Percentiles rank a stretch among this genome's conserved stretches.
These are phyloP conservation scores for Xestia sexstrigata DNA, from an alignment of 2,888 invertebrate species.

Conservation along the genomic window DNA sequence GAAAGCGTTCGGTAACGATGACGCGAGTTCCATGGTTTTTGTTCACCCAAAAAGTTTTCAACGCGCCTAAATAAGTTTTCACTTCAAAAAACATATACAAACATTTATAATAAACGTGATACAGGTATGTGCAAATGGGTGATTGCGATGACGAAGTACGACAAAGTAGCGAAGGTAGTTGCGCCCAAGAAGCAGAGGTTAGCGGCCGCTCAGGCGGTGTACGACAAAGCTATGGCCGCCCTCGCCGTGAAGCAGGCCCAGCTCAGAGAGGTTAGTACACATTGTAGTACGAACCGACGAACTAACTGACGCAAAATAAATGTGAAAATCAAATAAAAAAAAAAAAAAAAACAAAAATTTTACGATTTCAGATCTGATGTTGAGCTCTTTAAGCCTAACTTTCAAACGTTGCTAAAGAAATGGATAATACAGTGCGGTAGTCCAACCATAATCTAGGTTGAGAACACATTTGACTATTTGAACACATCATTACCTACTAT, in stretches of 20 bases:
- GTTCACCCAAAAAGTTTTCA: too few species aligned
- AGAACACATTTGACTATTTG: neutral
- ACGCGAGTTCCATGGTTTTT: too few species aligned
- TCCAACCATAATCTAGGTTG: neutral
- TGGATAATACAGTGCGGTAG: slow-evolving; percentile 1
- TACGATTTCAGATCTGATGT: neutral
- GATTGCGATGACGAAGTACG: slow-evolving; percentile 98
- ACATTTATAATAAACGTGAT: neutral
- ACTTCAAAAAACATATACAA: too few species aligned
- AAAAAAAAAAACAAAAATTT: neutral
- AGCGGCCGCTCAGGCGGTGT: slow-evolving; percentile 95
- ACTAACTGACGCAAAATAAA: neutral
- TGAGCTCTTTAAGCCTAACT: neutral
- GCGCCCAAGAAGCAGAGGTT: slow-evolving; percentile 98
- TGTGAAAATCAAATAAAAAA: neutral
- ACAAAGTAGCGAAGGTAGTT: slow-evolving; percentile 97
- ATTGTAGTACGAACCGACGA: neutral
- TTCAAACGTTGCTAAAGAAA: neutral
- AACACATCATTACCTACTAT: neutral
- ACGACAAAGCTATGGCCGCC: slow-evolving; percentile 93
- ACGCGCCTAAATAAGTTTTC: too few species aligned
- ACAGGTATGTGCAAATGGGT: slow-evolving; percentile 97
- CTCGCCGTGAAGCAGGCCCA: slow-evolving; percentile 95
- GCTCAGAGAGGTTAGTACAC: slow-evolving; percentile 90
- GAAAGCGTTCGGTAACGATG: too few species aligned